Evolutionary conservation across 2,113 vertebrate species (phyloP).

Genomic region (Nothocercus julius): DNA sequence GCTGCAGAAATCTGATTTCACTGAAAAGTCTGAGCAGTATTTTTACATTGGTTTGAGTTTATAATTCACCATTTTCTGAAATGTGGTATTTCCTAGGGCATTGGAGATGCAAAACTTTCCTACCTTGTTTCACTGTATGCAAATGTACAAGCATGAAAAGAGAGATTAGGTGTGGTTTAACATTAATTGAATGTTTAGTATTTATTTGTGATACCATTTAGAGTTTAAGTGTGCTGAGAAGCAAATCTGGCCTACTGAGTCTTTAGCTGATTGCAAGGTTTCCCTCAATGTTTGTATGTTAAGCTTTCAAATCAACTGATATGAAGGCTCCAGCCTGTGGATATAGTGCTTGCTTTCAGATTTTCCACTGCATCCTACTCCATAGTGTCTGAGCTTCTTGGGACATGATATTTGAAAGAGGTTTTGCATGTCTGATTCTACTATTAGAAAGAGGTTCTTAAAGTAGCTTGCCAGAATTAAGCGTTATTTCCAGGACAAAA

Average conservation of each 20-base stretch:
- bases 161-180: background rate
- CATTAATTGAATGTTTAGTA: background rate
- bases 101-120: background rate
- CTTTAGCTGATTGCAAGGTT: background rate
- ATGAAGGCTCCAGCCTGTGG: background rate
- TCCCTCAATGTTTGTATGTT: background rate
- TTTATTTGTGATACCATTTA: background rate
- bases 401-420: background rate
- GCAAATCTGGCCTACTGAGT: background rate
- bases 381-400: slow-evolving; percentile 41
- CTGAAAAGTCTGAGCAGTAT: background rate
- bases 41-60: background rate
- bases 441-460: slow-evolving; percentile 6
- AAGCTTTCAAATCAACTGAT: background rate
- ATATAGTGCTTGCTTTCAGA: background rate
- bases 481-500: slow-evolving; percentile 32
- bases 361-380: slow-evolving; percentile 9
- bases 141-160: background rate
- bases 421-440: slow-evolving; percentile 38
- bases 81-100: background rate
- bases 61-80: background rate
- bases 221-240: background rate
- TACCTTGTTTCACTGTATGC: background rate
- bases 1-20: background rate
- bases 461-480: no score